phyloP scores from a whole-genome alignment of 2,888 invertebrate genomes.

The Dimorphilus gyrociliatus region DNA sequence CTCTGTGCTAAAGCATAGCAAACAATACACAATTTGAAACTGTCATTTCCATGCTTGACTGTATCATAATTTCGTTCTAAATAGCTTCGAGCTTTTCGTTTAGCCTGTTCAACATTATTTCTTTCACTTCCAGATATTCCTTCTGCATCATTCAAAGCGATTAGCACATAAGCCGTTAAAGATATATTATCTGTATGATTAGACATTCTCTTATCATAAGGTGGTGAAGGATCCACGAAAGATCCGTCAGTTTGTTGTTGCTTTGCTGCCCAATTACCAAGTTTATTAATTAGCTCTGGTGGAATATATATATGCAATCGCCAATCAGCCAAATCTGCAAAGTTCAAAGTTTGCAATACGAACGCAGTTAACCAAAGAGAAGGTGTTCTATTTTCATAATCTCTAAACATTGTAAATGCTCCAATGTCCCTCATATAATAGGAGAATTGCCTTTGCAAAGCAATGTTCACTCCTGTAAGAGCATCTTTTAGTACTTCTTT shows the following conservation, averaged over 20 bases:
- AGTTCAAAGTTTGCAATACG: slow-evolving; percentile 4
- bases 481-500: slow-evolving; percentile 58
- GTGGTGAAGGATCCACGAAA: slow-evolving; percentile 53
- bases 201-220: slow-evolving; percentile 64
- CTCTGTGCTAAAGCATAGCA: no score
- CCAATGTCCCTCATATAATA: slow-evolving; percentile 69
- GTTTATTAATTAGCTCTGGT: slow-evolving; percentile 62
- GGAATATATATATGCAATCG: slow-evolving; percentile 88
- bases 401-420: slow-evolving; percentile 69
- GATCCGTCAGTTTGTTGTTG: slow-evolving; percentile 68
- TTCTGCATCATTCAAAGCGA: slow-evolving; percentile 47
- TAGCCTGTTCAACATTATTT: no score
- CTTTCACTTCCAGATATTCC: no score
- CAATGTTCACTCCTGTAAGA: slow-evolving; percentile 66
- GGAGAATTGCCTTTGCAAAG: slow-evolving; percentile 72
- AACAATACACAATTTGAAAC: no score
- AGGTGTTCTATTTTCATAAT: slow-evolving; percentile 16
- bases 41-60: no score
- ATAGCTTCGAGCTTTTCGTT: no score
- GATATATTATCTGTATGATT: slow-evolving; percentile 44
- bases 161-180: slow-evolving; percentile 78
- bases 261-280: slow-evolving; percentile 66
- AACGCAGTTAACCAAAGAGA: slow-evolving; percentile 56
- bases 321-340: slow-evolving; percentile 50
- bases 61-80: no score